Conservation (phyloP, 2,113 vertebrate species). For the Callipepla squamata region DNA sequence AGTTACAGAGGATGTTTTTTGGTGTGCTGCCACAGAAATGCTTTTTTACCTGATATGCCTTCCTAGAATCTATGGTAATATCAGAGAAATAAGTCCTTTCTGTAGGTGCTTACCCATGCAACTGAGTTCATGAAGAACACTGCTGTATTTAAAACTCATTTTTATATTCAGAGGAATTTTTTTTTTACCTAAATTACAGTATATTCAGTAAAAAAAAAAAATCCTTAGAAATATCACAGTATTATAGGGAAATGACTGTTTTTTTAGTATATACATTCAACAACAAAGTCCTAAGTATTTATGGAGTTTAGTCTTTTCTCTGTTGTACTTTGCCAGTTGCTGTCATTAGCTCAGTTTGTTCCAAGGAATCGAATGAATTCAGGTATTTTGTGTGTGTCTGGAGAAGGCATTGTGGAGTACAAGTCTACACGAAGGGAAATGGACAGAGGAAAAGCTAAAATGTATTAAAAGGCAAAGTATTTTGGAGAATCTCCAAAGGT, state of each 20-base stretch:
- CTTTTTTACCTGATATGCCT: not conserved
- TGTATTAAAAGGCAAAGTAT: not conserved
- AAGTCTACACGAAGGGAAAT: not conserved
- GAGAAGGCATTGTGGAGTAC: not conserved
- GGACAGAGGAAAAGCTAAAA: not conserved
- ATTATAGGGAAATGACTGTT: accelerated
- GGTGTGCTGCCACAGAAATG: not conserved
- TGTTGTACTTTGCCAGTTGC: no score
- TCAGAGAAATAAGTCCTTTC: not conserved
- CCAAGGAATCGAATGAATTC: not conserved
- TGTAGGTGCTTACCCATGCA: not conserved
- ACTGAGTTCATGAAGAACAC: not conserved
- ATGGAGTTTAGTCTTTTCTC: not conserved
- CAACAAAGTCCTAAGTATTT: not conserved
- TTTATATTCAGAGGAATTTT: not conserved
- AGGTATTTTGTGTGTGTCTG: not conserved
- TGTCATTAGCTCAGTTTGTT: not conserved
- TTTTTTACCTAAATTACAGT: not conserved
- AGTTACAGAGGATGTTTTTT: not conserved
- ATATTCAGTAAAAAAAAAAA: not conserved
- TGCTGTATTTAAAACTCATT: not conserved
- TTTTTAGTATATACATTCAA: not conserved
- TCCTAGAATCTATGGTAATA: not conserved
- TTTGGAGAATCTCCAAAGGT: not conserved
- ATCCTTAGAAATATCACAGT: not conserved